These are phyloP conservation scores for Rhynchopsitta pachyrhyncha DNA, from an alignment of 2,113 vertebrate species.

Conservation along the genomic window DNA sequence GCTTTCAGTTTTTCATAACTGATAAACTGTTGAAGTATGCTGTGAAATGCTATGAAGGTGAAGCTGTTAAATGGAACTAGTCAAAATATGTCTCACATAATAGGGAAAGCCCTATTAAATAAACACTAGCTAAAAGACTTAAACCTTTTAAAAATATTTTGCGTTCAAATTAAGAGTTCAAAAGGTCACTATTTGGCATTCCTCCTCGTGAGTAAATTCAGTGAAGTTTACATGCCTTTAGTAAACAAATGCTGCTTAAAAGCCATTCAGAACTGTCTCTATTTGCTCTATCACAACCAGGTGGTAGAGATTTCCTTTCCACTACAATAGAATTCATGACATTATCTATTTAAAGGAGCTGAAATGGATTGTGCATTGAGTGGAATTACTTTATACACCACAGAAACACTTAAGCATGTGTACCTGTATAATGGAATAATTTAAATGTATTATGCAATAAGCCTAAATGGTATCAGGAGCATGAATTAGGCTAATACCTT, in stretches of 20 bases:
- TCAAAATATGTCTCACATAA: not conserved
- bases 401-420: not conserved
- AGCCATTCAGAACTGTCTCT: not conserved
- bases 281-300: not conserved
- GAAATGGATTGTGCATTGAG: not conserved
- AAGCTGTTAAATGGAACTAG: not conserved
- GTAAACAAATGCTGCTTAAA: slow-evolving; percentile 23
- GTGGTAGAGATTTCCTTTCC: not conserved
- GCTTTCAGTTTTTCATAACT: not conserved
- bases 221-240: not conserved
- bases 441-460: not conserved
- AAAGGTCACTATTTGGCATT: slow-evolving; percentile 17
- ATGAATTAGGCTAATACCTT: not conserved
- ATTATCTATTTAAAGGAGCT: slow-evolving; percentile 10
- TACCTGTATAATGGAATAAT: not conserved
- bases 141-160: slow-evolving; percentile 36
- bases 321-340: not conserved
- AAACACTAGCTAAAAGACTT: not conserved
- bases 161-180: not conserved
- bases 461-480: not conserved
- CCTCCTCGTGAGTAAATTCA: not conserved
- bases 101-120: not conserved
- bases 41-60: not conserved
- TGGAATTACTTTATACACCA: not conserved
- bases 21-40: not conserved